Conservation (phyloP, 2,113 vertebrate genomes). For the Neomonachus schauinslandi region DNA sequence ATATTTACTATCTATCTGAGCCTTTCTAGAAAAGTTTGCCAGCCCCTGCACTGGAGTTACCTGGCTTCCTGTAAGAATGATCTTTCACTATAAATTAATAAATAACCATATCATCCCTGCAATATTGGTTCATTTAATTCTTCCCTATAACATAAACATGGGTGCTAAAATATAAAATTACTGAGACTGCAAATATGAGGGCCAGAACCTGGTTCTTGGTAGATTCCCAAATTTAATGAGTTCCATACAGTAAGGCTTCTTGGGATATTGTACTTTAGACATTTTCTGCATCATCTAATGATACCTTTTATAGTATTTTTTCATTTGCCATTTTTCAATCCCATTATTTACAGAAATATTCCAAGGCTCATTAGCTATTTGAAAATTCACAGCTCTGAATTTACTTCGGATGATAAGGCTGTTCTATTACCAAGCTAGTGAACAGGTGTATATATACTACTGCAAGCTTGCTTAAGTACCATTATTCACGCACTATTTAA, state of each 20-base stretch:
- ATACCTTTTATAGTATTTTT: background rate
- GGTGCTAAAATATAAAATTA: background rate
- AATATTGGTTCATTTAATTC: background rate
- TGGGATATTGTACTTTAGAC: background rate
- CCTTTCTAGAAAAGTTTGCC: background rate
- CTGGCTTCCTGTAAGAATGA: background rate
- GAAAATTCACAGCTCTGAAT: slow-evolving; percentile 32
- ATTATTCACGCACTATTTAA: slow-evolving; percentile 44
- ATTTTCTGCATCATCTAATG: background rate
- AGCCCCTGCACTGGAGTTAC: background rate
- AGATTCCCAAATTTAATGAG: background rate
- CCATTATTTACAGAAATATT: background rate
- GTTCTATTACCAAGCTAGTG: background rate
- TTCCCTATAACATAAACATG: background rate
- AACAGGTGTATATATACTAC: background rate
- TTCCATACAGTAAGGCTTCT: background rate
- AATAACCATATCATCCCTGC: background rate
- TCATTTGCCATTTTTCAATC: background rate
- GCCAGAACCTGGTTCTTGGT: background rate
- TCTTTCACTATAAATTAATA: background rate
- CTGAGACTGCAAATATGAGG: background rate
- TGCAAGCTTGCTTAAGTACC: background rate
- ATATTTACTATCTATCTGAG: background rate
- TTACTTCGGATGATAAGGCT: background rate
- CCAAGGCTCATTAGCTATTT: background rate